These are phyloP conservation scores for Hydropsyche tenuis DNA, from an alignment of 1,140 invertebrate species.

Conservation along the genomic window DNA sequence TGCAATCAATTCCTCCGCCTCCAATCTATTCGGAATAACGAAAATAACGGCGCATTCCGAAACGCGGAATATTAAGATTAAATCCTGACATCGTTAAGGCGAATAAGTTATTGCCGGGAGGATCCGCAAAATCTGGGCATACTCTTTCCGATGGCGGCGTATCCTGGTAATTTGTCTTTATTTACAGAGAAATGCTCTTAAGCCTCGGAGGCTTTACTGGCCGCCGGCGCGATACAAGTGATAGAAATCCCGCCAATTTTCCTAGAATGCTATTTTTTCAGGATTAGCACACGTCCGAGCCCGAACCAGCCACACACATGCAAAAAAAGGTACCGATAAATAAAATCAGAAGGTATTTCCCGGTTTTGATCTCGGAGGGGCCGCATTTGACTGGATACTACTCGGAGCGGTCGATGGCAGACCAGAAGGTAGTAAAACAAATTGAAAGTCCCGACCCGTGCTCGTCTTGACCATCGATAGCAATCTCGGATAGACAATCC, in stretches of 20 bases:
- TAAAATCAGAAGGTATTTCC: background rate
- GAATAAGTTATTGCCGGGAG: constrained; percentile 25
- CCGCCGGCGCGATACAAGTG: constrained; percentile 14
- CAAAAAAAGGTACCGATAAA: background rate
- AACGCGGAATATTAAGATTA: constrained; percentile 15
- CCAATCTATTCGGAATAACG: too few species aligned
- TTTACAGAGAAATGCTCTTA: constrained; percentile 25
- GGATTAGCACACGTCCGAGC: background rate
- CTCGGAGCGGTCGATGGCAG: background rate
- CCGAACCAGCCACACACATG: too few species aligned
- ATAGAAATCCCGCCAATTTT: constrained; percentile 30
- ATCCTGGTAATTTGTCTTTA: constrained; percentile 29
- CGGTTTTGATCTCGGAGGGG: background rate
- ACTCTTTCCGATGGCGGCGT: constrained; percentile 21
- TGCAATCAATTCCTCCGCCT: too few species aligned
- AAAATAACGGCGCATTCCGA: too few species aligned
- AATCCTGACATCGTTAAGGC: constrained; percentile 10
- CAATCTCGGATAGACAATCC: constrained; percentile 37
- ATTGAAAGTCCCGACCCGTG: constrained; percentile 38
- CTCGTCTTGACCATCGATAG: constrained; percentile 33
- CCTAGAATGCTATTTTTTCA: constrained; percentile 19
- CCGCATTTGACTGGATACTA: background rate
- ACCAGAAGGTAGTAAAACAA: constrained; percentile 40
- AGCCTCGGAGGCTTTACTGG: constrained; percentile 14
- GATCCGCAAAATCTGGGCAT: constrained; percentile 23